phyloP scores from a whole-genome alignment of 2,888 invertebrate genomes.

The Lydus trimaculatus region DNA sequence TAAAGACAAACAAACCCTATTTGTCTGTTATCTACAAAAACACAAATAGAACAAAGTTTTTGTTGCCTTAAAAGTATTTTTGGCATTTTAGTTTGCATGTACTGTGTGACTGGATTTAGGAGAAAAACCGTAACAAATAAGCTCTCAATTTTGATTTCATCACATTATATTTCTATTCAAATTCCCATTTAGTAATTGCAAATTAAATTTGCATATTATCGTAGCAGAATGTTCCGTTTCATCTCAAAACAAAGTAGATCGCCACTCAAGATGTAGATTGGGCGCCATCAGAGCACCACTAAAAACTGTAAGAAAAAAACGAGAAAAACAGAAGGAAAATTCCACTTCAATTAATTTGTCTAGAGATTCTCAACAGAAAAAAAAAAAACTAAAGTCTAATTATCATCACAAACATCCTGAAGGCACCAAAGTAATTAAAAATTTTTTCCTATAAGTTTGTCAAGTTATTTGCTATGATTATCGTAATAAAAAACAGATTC shows the following conservation, averaged over 20 bases:
- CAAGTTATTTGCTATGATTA: not conserved
- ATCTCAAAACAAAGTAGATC: not conserved
- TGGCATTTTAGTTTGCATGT: no score
- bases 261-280: not conserved
- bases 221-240: not conserved
- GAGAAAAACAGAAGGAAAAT: not conserved
- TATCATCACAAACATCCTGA: constrained; percentile 2
- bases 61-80: no score
- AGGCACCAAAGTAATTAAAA: not conserved
- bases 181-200: constrained; percentile 1
- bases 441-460: not conserved
- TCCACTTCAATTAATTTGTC: constrained; percentile 6
- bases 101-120: no score
- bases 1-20: no score
- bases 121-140: not conserved
- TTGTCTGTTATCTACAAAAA: no score
- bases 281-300: not conserved
- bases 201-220: constrained; percentile 4
- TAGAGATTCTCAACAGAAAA: not conserved
- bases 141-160: constrained; percentile 1
- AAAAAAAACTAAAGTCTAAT: not conserved
- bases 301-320: not conserved
- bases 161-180: not conserved
- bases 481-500: not conserved
- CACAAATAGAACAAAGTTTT: no score